Evolutionary conservation across 2,113 vertebrate species (phyloP).

Genomic region (Laterallus jamaicensis): DNA sequence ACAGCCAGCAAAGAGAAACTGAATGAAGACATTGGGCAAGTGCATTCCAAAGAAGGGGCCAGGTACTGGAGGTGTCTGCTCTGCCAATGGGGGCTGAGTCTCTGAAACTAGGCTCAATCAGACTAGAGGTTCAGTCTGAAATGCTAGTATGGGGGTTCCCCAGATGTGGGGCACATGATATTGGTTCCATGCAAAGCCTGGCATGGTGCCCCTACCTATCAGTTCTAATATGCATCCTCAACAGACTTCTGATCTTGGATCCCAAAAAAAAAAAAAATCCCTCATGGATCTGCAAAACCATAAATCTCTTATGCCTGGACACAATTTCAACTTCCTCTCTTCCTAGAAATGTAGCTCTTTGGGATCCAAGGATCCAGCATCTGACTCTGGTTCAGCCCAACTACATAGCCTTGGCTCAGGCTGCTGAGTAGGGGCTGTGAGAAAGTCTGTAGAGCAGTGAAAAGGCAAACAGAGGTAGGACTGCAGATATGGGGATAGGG

Average conservation of each 20-base stretch:
- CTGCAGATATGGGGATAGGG: not conserved
- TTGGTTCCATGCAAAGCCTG: not conserved
- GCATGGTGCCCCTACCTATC: not conserved
- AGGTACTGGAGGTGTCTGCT: not conserved
- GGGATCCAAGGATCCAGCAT: not conserved
- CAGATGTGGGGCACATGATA: too few species aligned
- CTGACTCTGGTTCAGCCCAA: not conserved
- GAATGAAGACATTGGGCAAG: not conserved
- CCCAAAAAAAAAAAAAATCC: not conserved
- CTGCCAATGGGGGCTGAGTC: not conserved
- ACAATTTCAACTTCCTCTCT: not conserved
- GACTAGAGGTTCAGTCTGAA: not conserved
- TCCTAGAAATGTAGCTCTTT: not conserved
- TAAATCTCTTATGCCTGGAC: not conserved
- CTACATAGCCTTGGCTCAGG: not conserved
- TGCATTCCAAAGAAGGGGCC: not conserved
- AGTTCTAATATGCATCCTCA: not conserved
- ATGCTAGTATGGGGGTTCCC: not conserved
- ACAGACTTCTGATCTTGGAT: not conserved
- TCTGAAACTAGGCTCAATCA: not conserved
- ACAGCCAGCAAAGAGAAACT: not conserved
- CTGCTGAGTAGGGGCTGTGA: not conserved
- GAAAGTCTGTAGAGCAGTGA: not conserved
- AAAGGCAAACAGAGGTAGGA: not conserved
- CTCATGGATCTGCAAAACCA: rapidly evolving